Conservation (phyloP, 1,140 invertebrate genomes). For the Lasaia peninsularis region DNA sequence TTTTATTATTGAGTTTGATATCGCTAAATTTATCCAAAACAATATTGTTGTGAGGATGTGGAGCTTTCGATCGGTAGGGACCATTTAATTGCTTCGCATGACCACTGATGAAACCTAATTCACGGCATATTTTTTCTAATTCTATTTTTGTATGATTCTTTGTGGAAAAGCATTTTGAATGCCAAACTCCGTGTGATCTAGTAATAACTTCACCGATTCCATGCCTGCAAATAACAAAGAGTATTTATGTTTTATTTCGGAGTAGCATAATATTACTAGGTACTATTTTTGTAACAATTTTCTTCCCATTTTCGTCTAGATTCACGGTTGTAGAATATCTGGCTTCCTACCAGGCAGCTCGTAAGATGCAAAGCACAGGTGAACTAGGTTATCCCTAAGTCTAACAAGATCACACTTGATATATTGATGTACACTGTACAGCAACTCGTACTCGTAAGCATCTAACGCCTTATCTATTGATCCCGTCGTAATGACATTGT, state of each 20-base stretch:
- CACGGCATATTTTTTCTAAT: conserved; percentile 55
- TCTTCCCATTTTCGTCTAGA: too few species aligned
- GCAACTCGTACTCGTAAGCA: too few species aligned
- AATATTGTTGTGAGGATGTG: conserved; percentile 42
- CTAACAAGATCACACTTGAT: too few species aligned
- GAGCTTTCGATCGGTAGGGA: conserved; percentile 21
- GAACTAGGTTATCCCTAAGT: too few species aligned
- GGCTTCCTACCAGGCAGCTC: too few species aligned
- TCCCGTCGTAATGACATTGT: too few species aligned
- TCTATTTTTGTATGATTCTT: conserved; percentile 55
- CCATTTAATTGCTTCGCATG: conserved; percentile 53
- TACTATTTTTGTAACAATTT: too few species aligned
- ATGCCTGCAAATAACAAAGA: conserved; percentile 37
- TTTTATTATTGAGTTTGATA: conserved; percentile 56
- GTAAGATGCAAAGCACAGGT: too few species aligned
- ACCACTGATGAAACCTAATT: conserved; percentile 56
- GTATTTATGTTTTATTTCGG: neutral
- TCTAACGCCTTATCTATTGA: too few species aligned
- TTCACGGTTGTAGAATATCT: too few species aligned
- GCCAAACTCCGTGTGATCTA: conserved; percentile 57
- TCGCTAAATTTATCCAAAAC: conserved; percentile 48
- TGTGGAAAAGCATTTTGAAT: conserved; percentile 52
- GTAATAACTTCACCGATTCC: conserved; percentile 58
- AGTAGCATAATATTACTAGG: too few species aligned
- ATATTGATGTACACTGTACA: too few species aligned